These are phyloP conservation scores for Gymnocephalus cernua DNA, from an alignment of 2,113 vertebrate genomes.

Conservation along the genomic window DNA sequence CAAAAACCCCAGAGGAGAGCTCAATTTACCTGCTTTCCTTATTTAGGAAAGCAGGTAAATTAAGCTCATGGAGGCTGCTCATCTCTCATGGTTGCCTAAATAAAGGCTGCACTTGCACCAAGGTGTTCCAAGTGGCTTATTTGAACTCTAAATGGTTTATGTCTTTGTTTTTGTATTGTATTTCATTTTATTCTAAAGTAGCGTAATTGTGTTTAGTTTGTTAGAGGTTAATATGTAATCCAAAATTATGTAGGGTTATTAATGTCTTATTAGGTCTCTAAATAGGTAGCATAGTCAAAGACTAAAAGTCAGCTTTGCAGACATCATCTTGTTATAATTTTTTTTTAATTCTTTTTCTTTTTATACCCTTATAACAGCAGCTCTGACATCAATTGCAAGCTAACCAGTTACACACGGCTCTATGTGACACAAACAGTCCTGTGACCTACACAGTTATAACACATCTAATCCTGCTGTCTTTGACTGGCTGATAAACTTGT, in stretches of 20 bases:
- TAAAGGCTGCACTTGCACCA: background rate
- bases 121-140: background rate
- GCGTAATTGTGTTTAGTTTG: background rate
- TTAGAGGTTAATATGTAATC: slow-evolving; percentile 3
- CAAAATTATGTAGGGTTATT: background rate
- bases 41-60: no score
- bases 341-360: background rate
- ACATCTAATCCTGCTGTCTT: no score
- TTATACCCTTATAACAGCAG: background rate
- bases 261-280: background rate
- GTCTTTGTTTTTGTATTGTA: background rate
- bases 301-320: background rate
- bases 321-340: background rate
- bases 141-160: background rate
- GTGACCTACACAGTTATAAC: background rate
- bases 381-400: background rate
- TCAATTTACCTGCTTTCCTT: slow-evolving; percentile 21
- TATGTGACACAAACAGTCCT: background rate
- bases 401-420: background rate
- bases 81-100: background rate
- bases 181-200: background rate
- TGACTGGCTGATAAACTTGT: no score
- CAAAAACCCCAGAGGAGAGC: slow-evolving; percentile 17
- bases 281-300: background rate
- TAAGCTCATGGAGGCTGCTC: background rate